These are phyloP conservation scores for Drosophila siamana DNA, from an alignment of 2,888 invertebrate species.

Conservation along the genomic window DNA sequence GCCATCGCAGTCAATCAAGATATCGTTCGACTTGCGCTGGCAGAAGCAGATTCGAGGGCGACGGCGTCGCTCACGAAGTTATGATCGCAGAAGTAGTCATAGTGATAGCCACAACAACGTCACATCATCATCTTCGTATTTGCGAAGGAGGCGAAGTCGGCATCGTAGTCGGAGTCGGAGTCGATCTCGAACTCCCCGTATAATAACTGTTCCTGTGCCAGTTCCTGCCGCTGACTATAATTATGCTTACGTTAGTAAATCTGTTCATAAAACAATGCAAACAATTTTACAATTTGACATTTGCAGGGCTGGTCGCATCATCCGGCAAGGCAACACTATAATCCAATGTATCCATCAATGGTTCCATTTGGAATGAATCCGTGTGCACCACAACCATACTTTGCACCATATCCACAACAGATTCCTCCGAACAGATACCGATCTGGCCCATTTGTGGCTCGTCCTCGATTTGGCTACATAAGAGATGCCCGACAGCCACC, in stretches of 20 bases:
- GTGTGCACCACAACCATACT: constrained; percentile 29
- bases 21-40: constrained; percentile 30
- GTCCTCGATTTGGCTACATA: background rate
- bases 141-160: constrained; percentile 16
- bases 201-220: constrained; percentile 72
- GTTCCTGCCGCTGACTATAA: constrained; percentile 48
- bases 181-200: constrained; percentile 59
- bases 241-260: constrained; percentile 46
- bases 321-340: constrained; percentile 35
- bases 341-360: constrained; percentile 35
- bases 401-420: constrained; percentile 9
- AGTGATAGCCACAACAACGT: constrained; percentile 14
- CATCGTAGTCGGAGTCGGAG: constrained; percentile 20
- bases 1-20: constrained; percentile 32
- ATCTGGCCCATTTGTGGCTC: background rate
- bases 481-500: background rate
- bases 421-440: background rate
- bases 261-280: background rate
- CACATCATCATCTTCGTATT: background rate
- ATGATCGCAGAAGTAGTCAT: constrained; percentile 29
- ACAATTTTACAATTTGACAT: background rate
- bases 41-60: background rate
- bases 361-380: constrained; percentile 34
- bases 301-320: constrained; percentile 47
- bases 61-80: constrained; percentile 32